phyloP scores from a whole-genome alignment of 2,888 invertebrate species.

The Nemapogon koenigi region DNA sequence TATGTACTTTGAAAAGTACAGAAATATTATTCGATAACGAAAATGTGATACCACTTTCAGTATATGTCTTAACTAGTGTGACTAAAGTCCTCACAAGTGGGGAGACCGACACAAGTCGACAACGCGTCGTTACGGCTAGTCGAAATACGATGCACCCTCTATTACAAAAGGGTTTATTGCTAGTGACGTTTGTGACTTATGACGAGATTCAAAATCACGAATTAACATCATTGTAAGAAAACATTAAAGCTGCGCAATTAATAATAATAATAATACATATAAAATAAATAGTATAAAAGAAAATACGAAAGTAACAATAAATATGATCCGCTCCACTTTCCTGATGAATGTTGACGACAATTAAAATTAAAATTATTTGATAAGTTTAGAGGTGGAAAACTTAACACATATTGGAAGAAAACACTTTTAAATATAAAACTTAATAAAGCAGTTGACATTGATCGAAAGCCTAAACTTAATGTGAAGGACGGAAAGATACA shows the following conservation, averaged over 20 bases:
- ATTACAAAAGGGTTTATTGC: constrained; percentile 40
- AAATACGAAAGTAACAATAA: constrained; percentile 24
- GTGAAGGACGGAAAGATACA: constrained; percentile 27
- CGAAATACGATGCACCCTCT: not conserved
- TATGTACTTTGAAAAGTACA: no score
- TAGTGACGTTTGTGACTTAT: constrained; percentile 64
- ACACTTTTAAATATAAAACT: constrained; percentile 20
- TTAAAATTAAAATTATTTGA: constrained; percentile 17
- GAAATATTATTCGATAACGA: constrained; percentile 47
- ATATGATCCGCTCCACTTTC: constrained; percentile 35
- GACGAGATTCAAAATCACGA: constrained; percentile 66
- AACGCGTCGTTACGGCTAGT: not conserved
- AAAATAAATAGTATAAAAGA: constrained; percentile 39
- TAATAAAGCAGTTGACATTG: not conserved
- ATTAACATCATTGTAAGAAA: constrained; percentile 63
- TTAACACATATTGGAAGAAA: no score
- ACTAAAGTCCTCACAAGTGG: constrained; percentile 35
- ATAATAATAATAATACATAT: constrained; percentile 55
- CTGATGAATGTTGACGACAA: constrained; percentile 31
- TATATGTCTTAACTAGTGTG: constrained; percentile 58
- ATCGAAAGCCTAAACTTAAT: constrained; percentile 14
- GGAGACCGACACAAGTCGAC: constrained; percentile 7
- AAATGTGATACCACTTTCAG: constrained; percentile 60
- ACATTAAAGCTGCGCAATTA: constrained; percentile 64
- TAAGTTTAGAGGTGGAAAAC: constrained; percentile 30